phyloP scores from a whole-genome alignment of 2,797 vertebrate genomes.

The Botia kubotai region DNA sequence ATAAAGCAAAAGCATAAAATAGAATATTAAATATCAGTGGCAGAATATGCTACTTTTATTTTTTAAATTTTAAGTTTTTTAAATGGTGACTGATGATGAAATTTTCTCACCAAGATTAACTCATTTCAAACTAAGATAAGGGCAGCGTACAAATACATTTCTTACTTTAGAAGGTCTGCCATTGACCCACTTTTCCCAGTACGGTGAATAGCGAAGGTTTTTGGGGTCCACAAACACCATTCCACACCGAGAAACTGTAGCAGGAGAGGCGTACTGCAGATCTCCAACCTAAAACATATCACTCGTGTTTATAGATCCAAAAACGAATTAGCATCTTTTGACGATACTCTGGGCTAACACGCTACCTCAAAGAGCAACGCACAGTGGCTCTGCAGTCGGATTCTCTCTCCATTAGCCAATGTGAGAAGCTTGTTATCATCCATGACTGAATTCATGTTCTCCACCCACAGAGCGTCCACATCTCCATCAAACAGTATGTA shows the following conservation, averaged over 20 bases:
- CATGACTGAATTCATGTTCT: slow-evolving; percentile 99
- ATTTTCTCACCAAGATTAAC: no score
- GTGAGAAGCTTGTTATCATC: slow-evolving; percentile 97
- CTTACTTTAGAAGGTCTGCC: slow-evolving; percentile 80
- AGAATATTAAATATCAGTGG: background rate
- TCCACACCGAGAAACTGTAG: slow-evolving; percentile 95
- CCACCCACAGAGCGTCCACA: slow-evolving; percentile 98
- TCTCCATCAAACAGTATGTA: slow-evolving; percentile 98
- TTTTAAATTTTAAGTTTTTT: no score
- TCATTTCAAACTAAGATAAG: background rate
- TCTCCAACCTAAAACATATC: slow-evolving; percentile 88
- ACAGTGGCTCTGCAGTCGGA: slow-evolving; percentile 91
- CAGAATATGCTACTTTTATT: background rate
- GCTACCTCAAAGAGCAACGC: slow-evolving; percentile 93
- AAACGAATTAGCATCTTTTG: background rate
- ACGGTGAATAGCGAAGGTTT: slow-evolving; percentile 89
- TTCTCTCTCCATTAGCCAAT: slow-evolving; percentile 94
- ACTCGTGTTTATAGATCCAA: background rate
- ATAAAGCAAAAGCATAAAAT: background rate
- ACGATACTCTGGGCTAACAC: slow-evolving; percentile 11
- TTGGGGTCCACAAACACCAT: slow-evolving; percentile 99
- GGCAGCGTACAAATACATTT: background rate
- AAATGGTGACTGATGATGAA: no score
- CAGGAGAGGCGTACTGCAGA: slow-evolving; percentile 94
- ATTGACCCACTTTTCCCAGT: slow-evolving; percentile 91